Evolutionary conservation across 1,140 invertebrate species (phyloP), one percentile per base, ranked within the genome.

Genomic region (Papilio dardanus): DNA sequence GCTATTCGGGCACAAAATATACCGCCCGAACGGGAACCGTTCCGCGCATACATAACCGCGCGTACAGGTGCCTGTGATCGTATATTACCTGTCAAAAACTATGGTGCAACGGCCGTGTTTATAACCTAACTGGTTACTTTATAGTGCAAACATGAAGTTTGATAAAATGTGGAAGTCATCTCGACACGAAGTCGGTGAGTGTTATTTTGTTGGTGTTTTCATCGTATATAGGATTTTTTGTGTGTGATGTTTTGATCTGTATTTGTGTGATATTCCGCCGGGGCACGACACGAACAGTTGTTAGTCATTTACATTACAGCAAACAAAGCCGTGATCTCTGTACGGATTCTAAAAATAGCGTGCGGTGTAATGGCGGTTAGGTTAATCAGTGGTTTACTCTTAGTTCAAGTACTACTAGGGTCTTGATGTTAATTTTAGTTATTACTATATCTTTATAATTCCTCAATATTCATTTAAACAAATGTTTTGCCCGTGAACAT

Each of bases 251-350:
- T 87, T 84, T 84, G 85, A 83, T 83, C 66, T 77, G 80, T 83
- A 83, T 78, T 73, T 80, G 35, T 76, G 76, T 8, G 37, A 71
- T 71, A 24, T 71, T 46, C 50, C 46, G 74, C 76, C 78, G 77
- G 76, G 76, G 74, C 78, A 79, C 77, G 73, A 75, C 75, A 50
- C 69, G 68, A 80, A 78, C 77, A 83, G 81, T 85, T 86, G 77
- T 83, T 86, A 90, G 76, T 88, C 82, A 86, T 89, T 89, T 89
- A 91, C 85, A 91, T 88, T 89, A 89, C 81, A 85, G 82, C 86
- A 91, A 86, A 91, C 90, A 90, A 90, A 91, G 90, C 87, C 82
- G 85, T 91, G 91, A 90, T 92, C 91, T 92, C 86, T 89, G 83
- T 87, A 82, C 85, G 77, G 81, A 89, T 83, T 89, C 91, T 93